Evolutionary conservation across 1,140 invertebrate genomes (phyloP), one percentile per base, ranked within the genome.

Genomic region (Halictus rubicundus): DNA sequence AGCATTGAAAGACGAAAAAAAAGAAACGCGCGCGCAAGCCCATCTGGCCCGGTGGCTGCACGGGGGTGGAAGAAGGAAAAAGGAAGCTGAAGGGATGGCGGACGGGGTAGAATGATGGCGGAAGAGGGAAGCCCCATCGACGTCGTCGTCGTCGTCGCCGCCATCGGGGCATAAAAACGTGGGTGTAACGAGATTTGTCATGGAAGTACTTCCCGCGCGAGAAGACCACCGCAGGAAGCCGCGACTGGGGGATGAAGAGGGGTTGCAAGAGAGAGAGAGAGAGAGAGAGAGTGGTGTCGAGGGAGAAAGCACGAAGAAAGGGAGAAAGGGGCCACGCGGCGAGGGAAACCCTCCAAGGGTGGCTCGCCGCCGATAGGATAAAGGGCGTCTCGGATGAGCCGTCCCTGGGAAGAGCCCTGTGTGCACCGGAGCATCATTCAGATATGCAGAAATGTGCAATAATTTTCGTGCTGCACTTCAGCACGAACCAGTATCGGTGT

Each of bases 161-260:
- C 86, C 83, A 83, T 78, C 81, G 83, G 83, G 83, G 86, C 82
- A 86, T 87, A 89, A 90, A 91, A 90, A 89, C 84, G 78, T 78
- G 84, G 83, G 78, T 89, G 85, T 92, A 92, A 91, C 88, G 88
- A 89, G 90, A 91, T 91, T 89, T 90, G 89, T 89, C 88, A 81
- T 84, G 82, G 82, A 89, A 90, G 88, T 89, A 89, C 87, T 90
- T 87, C 69, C 83, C 82, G 49, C 57, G 68, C 42, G 25, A 71
- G 68, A 64, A 66, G 70, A 49, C 52, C 52, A 27, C 23, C 14
- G 25, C 25, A 10, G 25, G 49, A 57, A 49, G 49, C 65, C 37
- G 23, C 39, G 32, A 27, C 32, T 32, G 25, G 49, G 46, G 54
- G 54, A n/a, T n/a, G 7, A 9, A 57, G 39, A 4, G 68, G 2